A percentile compares a stretch with the other conserved stretches of the same genome.
Evolutionary conservation across 2,888 invertebrate genomes (phyloP).

Genomic region (Hoplodrina ambigua): DNA sequence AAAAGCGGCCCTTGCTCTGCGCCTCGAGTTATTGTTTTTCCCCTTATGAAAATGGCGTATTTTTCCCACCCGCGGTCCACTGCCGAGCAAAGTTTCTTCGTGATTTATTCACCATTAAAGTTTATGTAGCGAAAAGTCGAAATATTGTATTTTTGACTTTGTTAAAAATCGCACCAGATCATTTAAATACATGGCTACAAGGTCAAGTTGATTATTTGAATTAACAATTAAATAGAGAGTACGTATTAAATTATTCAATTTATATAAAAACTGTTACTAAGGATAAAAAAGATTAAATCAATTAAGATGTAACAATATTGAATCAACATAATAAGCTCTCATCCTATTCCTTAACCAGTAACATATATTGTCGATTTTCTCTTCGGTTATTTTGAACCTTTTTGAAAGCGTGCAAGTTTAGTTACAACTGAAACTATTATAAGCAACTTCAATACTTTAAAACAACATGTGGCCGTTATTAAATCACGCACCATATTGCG

Average conservation of each 20-base stretch:
- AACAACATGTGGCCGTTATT: constrained; percentile 72
- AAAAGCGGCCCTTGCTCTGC: constrained; percentile 86
- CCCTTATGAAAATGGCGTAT: constrained; percentile 87
- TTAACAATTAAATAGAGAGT: constrained; percentile 26
- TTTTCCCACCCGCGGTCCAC: constrained; percentile 80
- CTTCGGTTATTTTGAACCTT: constrained; percentile 23
- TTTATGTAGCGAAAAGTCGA: constrained; percentile 79
- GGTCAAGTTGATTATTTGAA: constrained; percentile 30
- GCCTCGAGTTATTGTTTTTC: constrained; percentile 88
- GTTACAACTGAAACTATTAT: constrained; percentile 49
- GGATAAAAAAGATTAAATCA: not conserved
- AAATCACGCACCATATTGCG: constrained; percentile 75
- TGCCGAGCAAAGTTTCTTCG: constrained; percentile 76
- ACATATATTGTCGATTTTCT: not conserved
- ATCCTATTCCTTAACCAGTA: not conserved
- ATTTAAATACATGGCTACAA: constrained; percentile 29
- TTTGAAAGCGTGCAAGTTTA: constrained; percentile 41
- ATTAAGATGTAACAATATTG: not conserved
- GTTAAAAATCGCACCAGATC: constrained; percentile 55
- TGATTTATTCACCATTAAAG: constrained; percentile 81
- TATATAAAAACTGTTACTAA: not conserved
- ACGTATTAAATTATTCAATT: constrained; percentile 8
- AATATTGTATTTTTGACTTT: constrained; percentile 68
- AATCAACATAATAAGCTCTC: not conserved
- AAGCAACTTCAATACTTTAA: constrained; percentile 65